phyloP scores from a whole-genome alignment of 2,797 vertebrate species.

The Enteromius trimaculatus region DNA sequence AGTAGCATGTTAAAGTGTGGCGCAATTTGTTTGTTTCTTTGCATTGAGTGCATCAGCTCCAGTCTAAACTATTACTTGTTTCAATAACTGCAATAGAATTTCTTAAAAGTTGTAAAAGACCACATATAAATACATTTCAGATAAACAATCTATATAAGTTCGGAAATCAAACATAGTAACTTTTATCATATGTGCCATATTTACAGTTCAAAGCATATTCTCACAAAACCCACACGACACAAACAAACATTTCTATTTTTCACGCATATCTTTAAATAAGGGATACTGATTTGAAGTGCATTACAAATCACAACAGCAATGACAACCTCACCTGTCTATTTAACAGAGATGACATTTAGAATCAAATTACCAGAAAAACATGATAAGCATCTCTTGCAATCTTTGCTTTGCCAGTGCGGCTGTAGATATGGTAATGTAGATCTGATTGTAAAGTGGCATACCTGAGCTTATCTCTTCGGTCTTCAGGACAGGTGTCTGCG shows the following conservation, averaged over 20 bases:
- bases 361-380: background rate
- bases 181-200: background rate
- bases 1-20: background rate
- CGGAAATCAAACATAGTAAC: no score
- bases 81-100: background rate
- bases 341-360: background rate
- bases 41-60: background rate
- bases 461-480: slow-evolving; percentile 21
- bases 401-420: background rate
- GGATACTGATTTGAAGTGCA: slow-evolving; percentile 14
- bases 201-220: background rate
- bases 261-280: background rate
- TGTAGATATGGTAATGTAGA: slow-evolving; percentile 10
- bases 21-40: background rate
- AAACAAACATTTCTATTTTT: background rate
- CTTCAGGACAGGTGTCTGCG: slow-evolving; percentile 13
- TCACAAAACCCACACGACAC: background rate
- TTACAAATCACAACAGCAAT: background rate
- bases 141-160: background rate
- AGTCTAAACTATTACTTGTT: background rate
- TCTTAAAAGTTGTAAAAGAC: background rate
- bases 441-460: background rate
- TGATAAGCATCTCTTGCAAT: background rate
- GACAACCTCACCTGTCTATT: background rate
- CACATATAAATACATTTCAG: background rate